Evolutionary conservation across 2,113 vertebrate genomes (phyloP).

Genomic region (Psephotus haematonotus): DNA sequence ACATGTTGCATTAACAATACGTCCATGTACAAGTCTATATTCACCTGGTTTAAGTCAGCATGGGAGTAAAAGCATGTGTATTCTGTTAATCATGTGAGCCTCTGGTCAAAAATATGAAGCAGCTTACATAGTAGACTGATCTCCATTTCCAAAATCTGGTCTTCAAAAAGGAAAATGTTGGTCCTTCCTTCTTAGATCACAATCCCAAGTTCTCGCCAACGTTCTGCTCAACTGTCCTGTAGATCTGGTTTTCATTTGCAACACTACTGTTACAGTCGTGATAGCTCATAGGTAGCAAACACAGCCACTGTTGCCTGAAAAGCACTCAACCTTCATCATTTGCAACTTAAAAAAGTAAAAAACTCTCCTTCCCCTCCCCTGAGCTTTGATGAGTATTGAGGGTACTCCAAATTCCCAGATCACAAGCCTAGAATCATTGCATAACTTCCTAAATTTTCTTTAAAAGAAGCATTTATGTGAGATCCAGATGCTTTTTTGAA

Average conservation of each 20-base stretch:
- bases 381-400: not conserved
- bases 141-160: not conserved
- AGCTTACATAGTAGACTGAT: not conserved
- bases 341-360: not conserved
- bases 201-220: not conserved
- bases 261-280: not conserved
- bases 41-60: not conserved
- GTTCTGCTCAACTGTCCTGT: not conserved
- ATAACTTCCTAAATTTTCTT: not conserved
- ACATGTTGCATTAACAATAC: not conserved
- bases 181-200: not conserved
- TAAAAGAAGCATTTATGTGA: not conserved
- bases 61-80: not conserved
- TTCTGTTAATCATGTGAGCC: not conserved
- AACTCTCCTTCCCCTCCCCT: not conserved
- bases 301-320: not conserved
- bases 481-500: not conserved
- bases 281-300: not conserved
- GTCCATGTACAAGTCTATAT: not conserved
- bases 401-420: not conserved
- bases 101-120: not conserved
- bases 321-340: not conserved
- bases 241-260: not conserved
- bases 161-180: not conserved
- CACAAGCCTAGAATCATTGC: not conserved